Evolutionary conservation across 2,797 vertebrate species (phyloP), one percentile per base, ranked within the genome.

Genomic region (Betta splendens): DNA sequence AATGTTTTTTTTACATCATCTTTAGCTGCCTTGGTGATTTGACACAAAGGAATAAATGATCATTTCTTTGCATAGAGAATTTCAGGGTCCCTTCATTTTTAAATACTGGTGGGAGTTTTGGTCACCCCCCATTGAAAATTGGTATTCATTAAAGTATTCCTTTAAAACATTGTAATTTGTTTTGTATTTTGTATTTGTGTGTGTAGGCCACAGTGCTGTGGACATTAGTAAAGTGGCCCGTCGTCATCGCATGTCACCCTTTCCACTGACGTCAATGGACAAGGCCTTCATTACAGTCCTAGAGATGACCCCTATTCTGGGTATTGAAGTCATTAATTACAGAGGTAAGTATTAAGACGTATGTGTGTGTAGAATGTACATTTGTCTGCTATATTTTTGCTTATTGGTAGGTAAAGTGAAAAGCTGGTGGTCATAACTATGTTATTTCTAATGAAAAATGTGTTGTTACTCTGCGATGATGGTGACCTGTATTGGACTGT

Each of bases 261-360:
- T 98, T 87, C 97, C 97, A 53, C 78, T 99, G 87, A 99, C 97
- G 18, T 98, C 97, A 66, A 98, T 99, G 97, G 97, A 99, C 92
- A 99, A 99, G 91, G 97, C 97, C 88, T 99, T 99, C 90, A 98
- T 98, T 89, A 99, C 97, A 72, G 97, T 99, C 69, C 89, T 98
- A 75, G 97, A 98, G 89, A 99, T 98, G 96, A 98, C 97, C 22
- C 94, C 96, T 74, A 96, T 98, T 83, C 94, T 99, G 79, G 95
- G 96, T 85, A 98, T 95, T 64, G 97, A 99, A 92, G 95, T 97
- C 79, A 97, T 98, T 82, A 99, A 99, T 88, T 98, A 99, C 81
- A 92, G 96, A 97, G 96, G 97, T 90, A 37, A 64, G 80, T 45
- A 22, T 39, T 13, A 5, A 18, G 18, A 35, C 11, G 22, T 21